Evolutionary conservation across 2,113 vertebrate species (phyloP).

Genomic region (Stegastes partitus): DNA sequence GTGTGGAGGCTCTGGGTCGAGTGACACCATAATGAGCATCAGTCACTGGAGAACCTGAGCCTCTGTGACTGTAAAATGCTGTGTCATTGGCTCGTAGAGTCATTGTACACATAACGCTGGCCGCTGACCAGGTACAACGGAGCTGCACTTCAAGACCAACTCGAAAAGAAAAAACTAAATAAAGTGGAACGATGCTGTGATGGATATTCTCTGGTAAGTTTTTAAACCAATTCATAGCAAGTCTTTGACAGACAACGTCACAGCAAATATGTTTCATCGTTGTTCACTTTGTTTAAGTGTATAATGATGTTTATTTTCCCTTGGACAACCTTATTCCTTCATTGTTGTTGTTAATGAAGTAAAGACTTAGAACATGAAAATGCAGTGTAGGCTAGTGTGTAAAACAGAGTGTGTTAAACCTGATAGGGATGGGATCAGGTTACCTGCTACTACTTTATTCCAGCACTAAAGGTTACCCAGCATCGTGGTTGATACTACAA

Average conservation of each 20-base stretch:
- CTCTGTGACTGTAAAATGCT: conserved; percentile 18
- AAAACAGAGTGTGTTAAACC: conserved; percentile 24
- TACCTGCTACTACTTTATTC: conserved; percentile 29
- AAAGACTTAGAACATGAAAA: not conserved
- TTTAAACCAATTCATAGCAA: not conserved
- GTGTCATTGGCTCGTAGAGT: conserved; percentile 19
- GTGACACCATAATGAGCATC: conserved; percentile 3
- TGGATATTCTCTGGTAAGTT: conserved; percentile 74
- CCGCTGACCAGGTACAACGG: not conserved
- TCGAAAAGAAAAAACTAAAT: not conserved
- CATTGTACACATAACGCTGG: conserved; percentile 4
- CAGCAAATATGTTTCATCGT: not conserved
- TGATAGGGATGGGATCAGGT: conserved; percentile 57
- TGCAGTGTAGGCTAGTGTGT: not conserved
- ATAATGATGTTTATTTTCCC: not conserved
- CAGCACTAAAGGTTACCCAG: not conserved
- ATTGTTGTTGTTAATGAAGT: not conserved
- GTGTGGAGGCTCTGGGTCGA: conserved; percentile 8
- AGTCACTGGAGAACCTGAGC: not conserved
- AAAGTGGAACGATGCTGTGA: conserved; percentile 71
- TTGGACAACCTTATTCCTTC: not conserved
- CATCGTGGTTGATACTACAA: conserved; percentile 1
- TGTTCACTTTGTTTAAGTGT: not conserved
- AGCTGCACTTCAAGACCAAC: not conserved
- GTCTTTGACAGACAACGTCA: not conserved